Percentiles rank a stretch among this genome's conserved stretches.
Conservation (phyloP, 2,113 vertebrate genomes). For the Pantherophis guttatus region DNA sequence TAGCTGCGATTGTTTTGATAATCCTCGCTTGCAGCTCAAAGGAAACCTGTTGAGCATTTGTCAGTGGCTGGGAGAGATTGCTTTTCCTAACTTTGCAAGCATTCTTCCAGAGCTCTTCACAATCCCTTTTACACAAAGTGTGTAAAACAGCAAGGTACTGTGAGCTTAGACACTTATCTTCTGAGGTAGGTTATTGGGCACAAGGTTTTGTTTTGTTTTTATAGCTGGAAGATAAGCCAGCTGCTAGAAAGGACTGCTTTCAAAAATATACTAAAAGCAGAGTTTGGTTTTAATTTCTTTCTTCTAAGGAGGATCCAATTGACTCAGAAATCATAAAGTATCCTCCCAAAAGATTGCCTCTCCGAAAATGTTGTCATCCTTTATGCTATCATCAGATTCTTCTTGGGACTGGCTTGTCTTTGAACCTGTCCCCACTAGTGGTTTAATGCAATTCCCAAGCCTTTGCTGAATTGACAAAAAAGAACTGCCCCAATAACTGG, state of each 20-base stretch:
- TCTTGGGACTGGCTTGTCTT: neutral
- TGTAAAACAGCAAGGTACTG: neutral
- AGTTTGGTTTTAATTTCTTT: neutral
- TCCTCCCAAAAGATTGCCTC: neutral
- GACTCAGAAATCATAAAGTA: neutral
- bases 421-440: neutral
- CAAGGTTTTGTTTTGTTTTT: neutral
- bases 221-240: too few species aligned
- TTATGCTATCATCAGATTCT: neutral
- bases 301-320: neutral
- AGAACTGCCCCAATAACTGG: neutral
- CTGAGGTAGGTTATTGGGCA: neutral
- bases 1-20: neutral
- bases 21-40: rapidly evolving
- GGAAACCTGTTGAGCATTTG: rapidly evolving
- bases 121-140: neutral
- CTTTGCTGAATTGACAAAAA: neutral
- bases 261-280: neutral
- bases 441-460: neutral
- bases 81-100: neutral
- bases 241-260: neutral
- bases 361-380: neutral
- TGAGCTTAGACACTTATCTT: neutral
- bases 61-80: neutral
- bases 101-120: neutral